Evolutionary conservation across 2,113 vertebrate genomes (phyloP).

Genomic region (Chionodraco myersi): DNA sequence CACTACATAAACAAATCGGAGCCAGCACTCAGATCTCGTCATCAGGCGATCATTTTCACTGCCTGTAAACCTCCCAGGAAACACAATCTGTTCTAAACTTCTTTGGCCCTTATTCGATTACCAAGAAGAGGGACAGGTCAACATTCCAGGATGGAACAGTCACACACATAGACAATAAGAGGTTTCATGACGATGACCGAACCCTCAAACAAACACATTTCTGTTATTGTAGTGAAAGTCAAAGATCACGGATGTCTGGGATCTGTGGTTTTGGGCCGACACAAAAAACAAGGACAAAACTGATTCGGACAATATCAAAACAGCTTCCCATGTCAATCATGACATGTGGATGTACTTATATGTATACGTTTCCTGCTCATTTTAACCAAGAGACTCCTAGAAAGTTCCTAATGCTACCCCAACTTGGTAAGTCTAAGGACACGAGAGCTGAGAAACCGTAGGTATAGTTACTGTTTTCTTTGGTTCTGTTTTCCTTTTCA

Average conservation of each 20-base stretch:
- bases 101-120: slow-evolving; percentile 38
- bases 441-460: slow-evolving; percentile 33
- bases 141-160: slow-evolving; percentile 45
- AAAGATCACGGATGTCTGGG: not conserved
- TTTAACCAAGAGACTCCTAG: too few relatives aligned
- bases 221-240: not conserved
- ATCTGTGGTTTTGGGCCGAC: not conserved
- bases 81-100: slow-evolving; percentile 25
- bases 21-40: slow-evolving; percentile 12
- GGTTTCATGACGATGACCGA: not conserved
- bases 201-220: slow-evolving; percentile 21
- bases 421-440: slow-evolving; percentile 20
- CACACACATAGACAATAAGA: not conserved
- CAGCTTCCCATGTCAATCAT: not conserved
- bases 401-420: slow-evolving; percentile 36
- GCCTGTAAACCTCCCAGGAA: slow-evolving; percentile 39
- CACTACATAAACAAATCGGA: slow-evolving; percentile 39
- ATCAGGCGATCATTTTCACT: slow-evolving; percentile 17
- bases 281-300: slow-evolving; percentile 17
- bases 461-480: slow-evolving; percentile 38
- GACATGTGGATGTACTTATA: slow-evolving; percentile 16
- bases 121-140: slow-evolving; percentile 43
- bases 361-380: too few relatives aligned
- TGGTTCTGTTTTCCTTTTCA: not conserved
- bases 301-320: slow-evolving; percentile 10